phyloP scores from a whole-genome alignment of 2,113 vertebrate species.

The Megaceryle torquata region DNA sequence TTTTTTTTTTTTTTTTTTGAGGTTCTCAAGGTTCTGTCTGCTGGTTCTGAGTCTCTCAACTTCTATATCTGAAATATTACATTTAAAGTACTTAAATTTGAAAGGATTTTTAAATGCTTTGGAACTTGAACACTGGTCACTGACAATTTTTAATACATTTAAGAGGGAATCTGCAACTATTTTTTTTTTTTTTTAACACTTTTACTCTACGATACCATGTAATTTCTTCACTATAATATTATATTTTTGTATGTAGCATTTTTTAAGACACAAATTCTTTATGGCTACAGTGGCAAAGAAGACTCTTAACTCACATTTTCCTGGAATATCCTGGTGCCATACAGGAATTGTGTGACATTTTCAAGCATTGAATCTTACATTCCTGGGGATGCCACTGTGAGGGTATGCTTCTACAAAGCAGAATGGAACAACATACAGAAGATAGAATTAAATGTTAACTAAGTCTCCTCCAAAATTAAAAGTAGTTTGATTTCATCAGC shows the following conservation, averaged over 20 bases:
- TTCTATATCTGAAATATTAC: background rate
- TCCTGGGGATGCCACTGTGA: background rate
- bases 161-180: background rate
- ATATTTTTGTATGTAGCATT: background rate
- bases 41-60: background rate
- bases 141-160: background rate
- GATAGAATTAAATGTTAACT: background rate
- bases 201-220: background rate
- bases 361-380: background rate
- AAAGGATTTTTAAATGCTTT: background rate
- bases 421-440: background rate
- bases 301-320: background rate
- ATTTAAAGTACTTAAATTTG: background rate
- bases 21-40: background rate
- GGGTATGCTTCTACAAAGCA: background rate
- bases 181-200: background rate
- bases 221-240: background rate
- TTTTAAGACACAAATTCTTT: background rate
- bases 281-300: background rate
- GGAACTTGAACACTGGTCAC: fast-evolving
- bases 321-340: background rate
- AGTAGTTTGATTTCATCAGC: background rate
- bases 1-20: background rate
- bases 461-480: background rate
- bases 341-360: background rate